These are phyloP conservation scores for Bedellia somnulentella DNA, from an alignment of 2,888 invertebrate species.

Conservation along the genomic window DNA sequence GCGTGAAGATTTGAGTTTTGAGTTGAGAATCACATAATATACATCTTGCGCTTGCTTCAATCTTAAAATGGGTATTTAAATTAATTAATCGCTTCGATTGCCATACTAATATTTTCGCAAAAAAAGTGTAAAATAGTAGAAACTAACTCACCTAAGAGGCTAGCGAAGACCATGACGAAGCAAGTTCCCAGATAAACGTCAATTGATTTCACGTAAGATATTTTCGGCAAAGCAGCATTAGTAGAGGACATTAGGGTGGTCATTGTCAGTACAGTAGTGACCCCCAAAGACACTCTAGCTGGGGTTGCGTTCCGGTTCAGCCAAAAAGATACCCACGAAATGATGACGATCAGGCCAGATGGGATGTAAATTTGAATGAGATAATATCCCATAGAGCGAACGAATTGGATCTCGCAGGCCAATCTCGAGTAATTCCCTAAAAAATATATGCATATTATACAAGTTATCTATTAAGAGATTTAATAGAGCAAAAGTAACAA, in stretches of 20 bases:
- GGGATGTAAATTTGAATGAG: constrained; percentile 98
- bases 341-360: constrained; percentile 94
- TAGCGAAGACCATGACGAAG: constrained; percentile 99
- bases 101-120: too few species aligned
- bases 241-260: constrained; percentile 97
- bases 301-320: constrained; percentile 93
- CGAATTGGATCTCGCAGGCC: constrained; percentile 96
- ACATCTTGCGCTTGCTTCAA: too few species aligned
- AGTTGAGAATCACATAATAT: too few species aligned
- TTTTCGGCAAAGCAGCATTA: constrained; percentile 95
- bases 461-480: too few species aligned
- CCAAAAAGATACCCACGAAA: constrained; percentile 98
- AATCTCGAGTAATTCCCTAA: constrained; percentile 95
- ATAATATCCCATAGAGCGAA: constrained; percentile 97
- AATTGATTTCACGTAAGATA: constrained; percentile 96
- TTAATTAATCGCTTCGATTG: too few species aligned
- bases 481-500: too few species aligned
- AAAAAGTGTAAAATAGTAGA: too few species aligned
- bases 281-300: constrained; percentile 89
- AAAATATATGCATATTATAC: too few species aligned
- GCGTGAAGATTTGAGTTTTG: too few species aligned
- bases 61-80: too few species aligned
- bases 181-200: constrained; percentile 97
- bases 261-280: constrained; percentile 96
- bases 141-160: constrained; percentile 81